Evolutionary conservation across 2,888 invertebrate species (phyloP).

Genomic region (Crepidodera aurea): DNA sequence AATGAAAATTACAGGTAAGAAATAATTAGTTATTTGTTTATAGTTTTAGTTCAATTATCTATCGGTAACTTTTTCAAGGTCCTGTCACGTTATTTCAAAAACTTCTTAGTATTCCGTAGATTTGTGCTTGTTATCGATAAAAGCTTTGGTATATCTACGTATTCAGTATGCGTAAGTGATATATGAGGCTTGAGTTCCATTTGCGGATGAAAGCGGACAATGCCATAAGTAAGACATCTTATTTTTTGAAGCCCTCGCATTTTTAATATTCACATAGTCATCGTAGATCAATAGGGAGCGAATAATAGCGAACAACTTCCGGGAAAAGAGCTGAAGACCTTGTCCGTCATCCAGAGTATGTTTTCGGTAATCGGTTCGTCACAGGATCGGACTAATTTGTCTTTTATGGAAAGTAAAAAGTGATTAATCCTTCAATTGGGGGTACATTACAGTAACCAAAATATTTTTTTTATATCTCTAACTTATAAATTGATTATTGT

Average conservation of each 20-base stretch:
- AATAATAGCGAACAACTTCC: constrained; percentile 52
- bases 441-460: too few species aligned
- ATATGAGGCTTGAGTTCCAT: constrained; percentile 37
- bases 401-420: too few species aligned
- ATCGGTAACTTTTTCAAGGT: too few species aligned
- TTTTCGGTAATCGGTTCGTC: constrained; percentile 44
- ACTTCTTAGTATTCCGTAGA: background rate
- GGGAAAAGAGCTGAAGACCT: constrained; percentile 52
- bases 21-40: too few species aligned
- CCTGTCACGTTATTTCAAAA: too few species aligned
- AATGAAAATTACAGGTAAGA: too few species aligned
- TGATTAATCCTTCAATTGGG: too few species aligned
- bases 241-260: constrained; percentile 42
- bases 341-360: constrained; percentile 56
- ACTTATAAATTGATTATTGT: too few species aligned
- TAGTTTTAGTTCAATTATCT: too few species aligned
- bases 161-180: constrained; percentile 33
- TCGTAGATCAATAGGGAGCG: constrained; percentile 52
- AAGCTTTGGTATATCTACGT: constrained; percentile 18
- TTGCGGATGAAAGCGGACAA: constrained; percentile 34
- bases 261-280: constrained; percentile 51
- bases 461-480: too few species aligned
- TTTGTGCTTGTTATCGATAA: constrained; percentile 6
- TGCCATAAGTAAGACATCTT: constrained; percentile 40
- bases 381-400: constrained; percentile 27